Percentiles rank a stretch among this genome's conserved stretches.
Conservation (phyloP, 2,888 invertebrate genomes). For the Notodromas monacha region DNA sequence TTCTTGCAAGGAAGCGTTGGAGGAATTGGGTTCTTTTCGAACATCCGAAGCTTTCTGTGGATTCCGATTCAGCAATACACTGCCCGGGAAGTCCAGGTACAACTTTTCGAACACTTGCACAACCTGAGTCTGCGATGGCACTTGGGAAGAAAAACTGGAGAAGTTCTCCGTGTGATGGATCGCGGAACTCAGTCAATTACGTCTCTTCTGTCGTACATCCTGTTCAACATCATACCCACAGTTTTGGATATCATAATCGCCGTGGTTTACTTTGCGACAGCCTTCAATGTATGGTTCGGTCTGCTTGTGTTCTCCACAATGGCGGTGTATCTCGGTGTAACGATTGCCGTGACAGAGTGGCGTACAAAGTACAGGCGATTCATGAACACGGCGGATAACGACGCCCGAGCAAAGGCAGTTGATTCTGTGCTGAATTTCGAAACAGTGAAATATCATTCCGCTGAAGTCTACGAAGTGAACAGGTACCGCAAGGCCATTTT, state of each 20-base stretch:
- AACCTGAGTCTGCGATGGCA: conserved; percentile 77
- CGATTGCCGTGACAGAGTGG: conserved; percentile 83
- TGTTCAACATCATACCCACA: conserved; percentile 75
- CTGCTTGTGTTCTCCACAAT: conserved; percentile 76
- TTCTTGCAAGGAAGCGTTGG: conserved; percentile 87
- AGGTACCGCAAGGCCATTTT: conserved; percentile 47
- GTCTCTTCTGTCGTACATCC: conserved; percentile 47
- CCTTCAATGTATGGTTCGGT: conserved; percentile 78
- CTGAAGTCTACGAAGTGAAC: conserved; percentile 61
- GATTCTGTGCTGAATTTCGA: conserved; percentile 91
- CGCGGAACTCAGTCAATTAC: conserved; percentile 86
- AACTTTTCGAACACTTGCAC: conserved; percentile 57
- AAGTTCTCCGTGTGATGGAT: conserved; percentile 83
- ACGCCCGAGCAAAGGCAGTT: conserved; percentile 57
- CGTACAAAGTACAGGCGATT: conserved; percentile 68
- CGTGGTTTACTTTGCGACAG: conserved; percentile 47
- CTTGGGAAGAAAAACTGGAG: conserved; percentile 70
- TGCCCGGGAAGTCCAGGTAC: conserved; percentile 45
- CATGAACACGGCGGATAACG: conserved; percentile 83
- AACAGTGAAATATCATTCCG: conserved; percentile 91
- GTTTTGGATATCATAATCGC: conserved; percentile 70
- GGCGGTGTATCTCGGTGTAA: conserved; percentile 64
- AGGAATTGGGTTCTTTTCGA: conserved; percentile 68
- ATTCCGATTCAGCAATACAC: conserved; percentile 83
- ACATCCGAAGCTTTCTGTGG: conserved; percentile 67